Percentiles rank a stretch among this genome's conserved stretches.
Conservation (phyloP, 2,888 invertebrate genomes). For the Podabrus alpinus region DNA sequence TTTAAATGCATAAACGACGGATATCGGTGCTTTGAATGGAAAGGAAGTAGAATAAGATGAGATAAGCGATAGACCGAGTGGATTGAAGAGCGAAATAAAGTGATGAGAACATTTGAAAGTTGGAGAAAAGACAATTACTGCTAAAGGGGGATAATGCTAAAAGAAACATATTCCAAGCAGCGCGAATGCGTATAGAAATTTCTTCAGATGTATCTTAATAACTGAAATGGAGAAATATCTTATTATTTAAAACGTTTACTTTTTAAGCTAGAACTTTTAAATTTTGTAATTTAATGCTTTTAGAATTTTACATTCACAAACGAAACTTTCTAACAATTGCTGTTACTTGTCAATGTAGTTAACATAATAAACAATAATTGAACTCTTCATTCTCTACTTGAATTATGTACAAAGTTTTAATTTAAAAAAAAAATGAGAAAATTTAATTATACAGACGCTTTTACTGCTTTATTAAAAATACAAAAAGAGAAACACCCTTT, state of each 20-base stretch:
- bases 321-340: not conserved
- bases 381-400: not conserved
- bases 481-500: not conserved
- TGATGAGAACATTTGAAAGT: slow-evolving; percentile 52
- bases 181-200: slow-evolving; percentile 34
- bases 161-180: slow-evolving; percentile 27
- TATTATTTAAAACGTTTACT: not conserved
- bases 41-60: slow-evolving; percentile 50
- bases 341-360: not conserved
- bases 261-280: not conserved
- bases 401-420: not conserved
- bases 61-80: slow-evolving; percentile 52
- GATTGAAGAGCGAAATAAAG: slow-evolving; percentile 52
- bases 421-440: not conserved
- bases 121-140: slow-evolving; percentile 49
- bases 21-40: slow-evolving; percentile 49
- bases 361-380: not conserved
- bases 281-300: not conserved
- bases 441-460: not conserved
- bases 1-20: slow-evolving; percentile 32
- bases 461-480: not conserved
- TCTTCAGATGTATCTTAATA: slow-evolving; percentile 29
- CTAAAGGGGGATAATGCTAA: slow-evolving; percentile 43
- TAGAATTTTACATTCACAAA: not conserved
- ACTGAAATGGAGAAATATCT: slow-evolving; percentile 11